Evolutionary conservation across 92 coral and sea anemone genomes (phyloP).

Genomic region (Virgularia gustaviana): DNA sequence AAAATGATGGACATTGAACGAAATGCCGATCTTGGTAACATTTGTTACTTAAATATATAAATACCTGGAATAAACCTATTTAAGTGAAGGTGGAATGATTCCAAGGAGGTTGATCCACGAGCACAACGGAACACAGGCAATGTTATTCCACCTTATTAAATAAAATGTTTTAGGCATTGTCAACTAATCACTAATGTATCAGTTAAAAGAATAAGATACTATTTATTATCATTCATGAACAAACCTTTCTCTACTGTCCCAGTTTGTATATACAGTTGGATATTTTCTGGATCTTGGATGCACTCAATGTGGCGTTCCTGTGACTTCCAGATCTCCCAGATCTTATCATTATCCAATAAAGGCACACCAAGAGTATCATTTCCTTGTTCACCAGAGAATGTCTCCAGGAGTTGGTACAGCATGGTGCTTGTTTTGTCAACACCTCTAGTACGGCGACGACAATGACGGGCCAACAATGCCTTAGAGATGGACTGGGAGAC

Average conservation of each 20-base stretch:
- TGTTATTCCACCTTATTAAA: no score
- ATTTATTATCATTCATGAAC: no score
- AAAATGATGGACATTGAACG: neutral
- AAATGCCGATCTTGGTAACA: neutral
- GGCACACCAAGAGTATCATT: slow-evolving; percentile 48
- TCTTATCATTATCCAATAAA: slow-evolving; percentile 30
- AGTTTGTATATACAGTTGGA: neutral
- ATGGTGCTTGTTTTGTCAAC: neutral
- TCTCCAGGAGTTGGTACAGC: slow-evolving; percentile 35
- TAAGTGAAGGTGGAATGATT: no score
- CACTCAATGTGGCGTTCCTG: slow-evolving; percentile 11
- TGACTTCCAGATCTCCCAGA: slow-evolving; percentile 7
- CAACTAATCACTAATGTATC: no score
- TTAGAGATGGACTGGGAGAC: neutral
- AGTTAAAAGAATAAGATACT: no score
- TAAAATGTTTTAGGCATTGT: no score
- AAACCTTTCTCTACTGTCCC: no score
- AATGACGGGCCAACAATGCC: slow-evolving; percentile 48
- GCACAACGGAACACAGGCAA: no score
- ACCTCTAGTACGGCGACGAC: slow-evolving; percentile 51
- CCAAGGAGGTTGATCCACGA: no score
- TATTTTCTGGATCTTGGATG: slow-evolving; percentile 1
- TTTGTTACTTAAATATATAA: no score
- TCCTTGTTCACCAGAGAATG: slow-evolving; percentile 53
- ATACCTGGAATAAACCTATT: no score